A percentile compares a stretch with the other conserved stretches of the same genome.
Evolutionary conservation across 2,113 vertebrate genomes (phyloP).

Genomic region (Prolemur simus): DNA sequence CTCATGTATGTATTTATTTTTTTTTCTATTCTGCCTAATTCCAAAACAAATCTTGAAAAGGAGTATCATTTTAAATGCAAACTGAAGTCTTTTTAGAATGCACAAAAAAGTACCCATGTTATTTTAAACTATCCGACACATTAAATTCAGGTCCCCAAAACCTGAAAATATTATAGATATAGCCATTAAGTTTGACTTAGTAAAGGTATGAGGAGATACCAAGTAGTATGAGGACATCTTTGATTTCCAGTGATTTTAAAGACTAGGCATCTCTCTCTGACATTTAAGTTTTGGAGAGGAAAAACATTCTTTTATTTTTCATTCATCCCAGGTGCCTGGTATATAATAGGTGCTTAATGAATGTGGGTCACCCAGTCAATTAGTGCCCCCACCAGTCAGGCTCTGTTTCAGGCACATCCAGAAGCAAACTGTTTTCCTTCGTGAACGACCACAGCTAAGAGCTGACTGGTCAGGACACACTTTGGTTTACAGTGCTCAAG

Average conservation of each 20-base stretch:
- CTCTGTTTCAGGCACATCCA: background rate
- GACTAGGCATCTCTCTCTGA: background rate
- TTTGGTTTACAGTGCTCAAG: background rate
- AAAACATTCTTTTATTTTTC: background rate
- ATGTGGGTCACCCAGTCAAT: background rate
- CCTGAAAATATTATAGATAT: constrained; percentile 1
- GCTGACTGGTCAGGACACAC: background rate
- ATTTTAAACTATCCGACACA: background rate
- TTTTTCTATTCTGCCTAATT: constrained; percentile 25
- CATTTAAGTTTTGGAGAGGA: background rate
- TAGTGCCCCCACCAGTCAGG: background rate
- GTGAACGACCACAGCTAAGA: background rate
- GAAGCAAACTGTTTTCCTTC: background rate
- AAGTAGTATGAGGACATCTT: background rate
- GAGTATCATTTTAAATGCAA: background rate
- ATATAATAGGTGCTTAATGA: background rate
- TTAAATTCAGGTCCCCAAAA: constrained; percentile 16
- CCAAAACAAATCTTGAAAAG: constrained; percentile 20
- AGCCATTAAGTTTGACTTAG: background rate
- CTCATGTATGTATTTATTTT: background rate
- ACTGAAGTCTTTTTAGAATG: background rate
- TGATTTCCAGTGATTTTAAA: background rate
- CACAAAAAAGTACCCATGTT: background rate
- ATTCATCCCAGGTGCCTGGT: background rate
- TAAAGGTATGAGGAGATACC: background rate